Percentiles rank a stretch among this genome's conserved stretches.
Conservation (phyloP, 2,888 invertebrate genomes). For the Eilema sororculum region DNA sequence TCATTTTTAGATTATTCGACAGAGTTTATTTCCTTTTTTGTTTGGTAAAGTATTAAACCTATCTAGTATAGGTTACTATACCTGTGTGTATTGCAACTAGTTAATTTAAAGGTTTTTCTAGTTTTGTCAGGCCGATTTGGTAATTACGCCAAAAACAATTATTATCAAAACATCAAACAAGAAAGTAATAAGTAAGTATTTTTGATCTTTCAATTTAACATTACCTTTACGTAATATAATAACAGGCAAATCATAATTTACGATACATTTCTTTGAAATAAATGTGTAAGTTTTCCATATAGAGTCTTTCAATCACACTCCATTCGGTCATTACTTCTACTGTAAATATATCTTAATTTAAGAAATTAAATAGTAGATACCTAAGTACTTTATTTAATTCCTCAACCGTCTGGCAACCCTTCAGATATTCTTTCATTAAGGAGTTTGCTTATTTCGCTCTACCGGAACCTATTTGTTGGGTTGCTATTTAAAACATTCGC, state of each 20-base stretch:
- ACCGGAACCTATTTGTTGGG: slow-evolving; percentile 85
- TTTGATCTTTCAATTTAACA: neutral
- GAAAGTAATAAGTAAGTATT: no score
- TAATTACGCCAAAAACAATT: no score
- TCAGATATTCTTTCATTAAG: slow-evolving; percentile 78
- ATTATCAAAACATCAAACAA: no score
- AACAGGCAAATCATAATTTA: no score
- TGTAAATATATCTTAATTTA: neutral
- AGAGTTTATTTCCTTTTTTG: neutral
- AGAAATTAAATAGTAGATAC: neutral
- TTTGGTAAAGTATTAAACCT: neutral
- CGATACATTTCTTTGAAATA: neutral
- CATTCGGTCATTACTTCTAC: neutral
- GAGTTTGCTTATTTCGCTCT: slow-evolving; percentile 80
- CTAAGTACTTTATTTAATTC: slow-evolving; percentile 6
- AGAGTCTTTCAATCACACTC: neutral
- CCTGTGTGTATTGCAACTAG: no score
- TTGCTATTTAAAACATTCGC: slow-evolving; percentile 86
- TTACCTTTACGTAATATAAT: no score
- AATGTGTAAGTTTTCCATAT: neutral
- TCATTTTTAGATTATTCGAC: neutral
- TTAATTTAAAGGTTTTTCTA: no score
- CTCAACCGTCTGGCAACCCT: slow-evolving; percentile 58
- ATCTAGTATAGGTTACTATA: no score
- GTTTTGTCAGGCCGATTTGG: no score